Evolutionary conservation across 2,888 invertebrate genomes (phyloP).

Genomic region (Clostera curtula): DNA sequence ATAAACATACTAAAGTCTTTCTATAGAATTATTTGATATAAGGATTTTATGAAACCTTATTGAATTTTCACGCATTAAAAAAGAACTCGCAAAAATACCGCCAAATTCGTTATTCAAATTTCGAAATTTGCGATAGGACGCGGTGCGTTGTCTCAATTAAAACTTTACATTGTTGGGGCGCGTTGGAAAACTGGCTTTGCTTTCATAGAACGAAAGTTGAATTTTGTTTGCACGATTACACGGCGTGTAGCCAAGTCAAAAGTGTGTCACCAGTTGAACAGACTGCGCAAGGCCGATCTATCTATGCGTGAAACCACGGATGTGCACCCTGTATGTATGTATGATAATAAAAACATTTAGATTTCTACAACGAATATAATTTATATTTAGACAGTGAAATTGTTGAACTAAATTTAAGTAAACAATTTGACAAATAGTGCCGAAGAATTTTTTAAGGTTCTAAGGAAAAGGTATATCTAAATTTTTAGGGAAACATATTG

Average conservation of each 20-base stretch:
- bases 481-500: no score
- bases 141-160: conserved; percentile 51
- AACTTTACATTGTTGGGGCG: conserved; percentile 22
- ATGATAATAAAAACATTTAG: conserved; percentile 15
- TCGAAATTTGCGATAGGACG: conserved; percentile 54
- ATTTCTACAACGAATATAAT: no score
- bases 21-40: no score
- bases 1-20: no score
- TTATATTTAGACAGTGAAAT: no score
- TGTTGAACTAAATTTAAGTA: no score
- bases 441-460: no score
- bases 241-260: conserved; percentile 70
- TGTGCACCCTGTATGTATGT: conserved; percentile 38
- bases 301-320: conserved; percentile 64
- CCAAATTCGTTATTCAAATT: conserved; percentile 60
- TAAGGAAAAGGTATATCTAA: no score
- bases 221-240: conserved; percentile 31
- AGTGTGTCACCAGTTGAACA: conserved; percentile 72
- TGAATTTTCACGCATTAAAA: no score
- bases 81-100: conserved; percentile 23
- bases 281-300: conserved; percentile 68
- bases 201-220: conserved; percentile 27
- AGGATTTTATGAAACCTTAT: no score
- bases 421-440: conserved; percentile 1
- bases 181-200: conserved; percentile 18